Base-by-base conservation (phyloP, 2,888 invertebrate genomes). In the Phorcus lineatus region DNA sequence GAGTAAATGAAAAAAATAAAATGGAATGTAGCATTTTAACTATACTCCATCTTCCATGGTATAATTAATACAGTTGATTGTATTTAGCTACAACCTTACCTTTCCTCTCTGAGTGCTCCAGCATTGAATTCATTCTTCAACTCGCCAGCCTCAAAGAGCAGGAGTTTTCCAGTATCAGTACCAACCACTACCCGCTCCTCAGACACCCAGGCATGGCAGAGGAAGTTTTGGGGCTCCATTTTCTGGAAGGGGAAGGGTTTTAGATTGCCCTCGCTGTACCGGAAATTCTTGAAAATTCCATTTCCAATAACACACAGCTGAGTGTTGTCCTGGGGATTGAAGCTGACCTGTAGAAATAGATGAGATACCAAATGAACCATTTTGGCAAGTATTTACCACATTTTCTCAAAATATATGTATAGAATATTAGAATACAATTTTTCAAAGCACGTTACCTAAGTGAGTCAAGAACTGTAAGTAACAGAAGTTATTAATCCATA, bases 91-190 rank as follows among this genome's bases (percentile, higher is more conserved):
- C 7, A 47, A 17, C 47, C 86, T 81, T 86, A 90, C 89, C 87
- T 88, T 52, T 86, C 86, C 75, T 86, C 85, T 79, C 84, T 86
- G 19, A 87, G 84, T 11, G 86, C 84, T 31, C 88, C 86, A 62
- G 91, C 81, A 74, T 90, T 91, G 84, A 92, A 91, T 82, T 93
- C 93, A 85, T 90, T 88, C 82, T 91, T 96, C 74, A 97, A 93
- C 86, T 98, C 98, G 0, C 97, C 97, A 86, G 96, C 96, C 92
- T 98, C 98, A 80, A 98, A 95, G 81, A 97, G 94, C 90, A 97
- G 94, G 55, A 98, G 94, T 84, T 95, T 94, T 31, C 97, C 97
- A 81, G 95, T 95, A 80, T 95, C 94, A 0, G 97, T 97, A 1
- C 98, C 98, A 70, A 96, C 95, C 85, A 97, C 93, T n/a, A 98